A percentile compares a stretch with the other conserved stretches of the same genome.
phyloP scores from a whole-genome alignment of 1,140 invertebrate species.

The Saccostrea glomerata region DNA sequence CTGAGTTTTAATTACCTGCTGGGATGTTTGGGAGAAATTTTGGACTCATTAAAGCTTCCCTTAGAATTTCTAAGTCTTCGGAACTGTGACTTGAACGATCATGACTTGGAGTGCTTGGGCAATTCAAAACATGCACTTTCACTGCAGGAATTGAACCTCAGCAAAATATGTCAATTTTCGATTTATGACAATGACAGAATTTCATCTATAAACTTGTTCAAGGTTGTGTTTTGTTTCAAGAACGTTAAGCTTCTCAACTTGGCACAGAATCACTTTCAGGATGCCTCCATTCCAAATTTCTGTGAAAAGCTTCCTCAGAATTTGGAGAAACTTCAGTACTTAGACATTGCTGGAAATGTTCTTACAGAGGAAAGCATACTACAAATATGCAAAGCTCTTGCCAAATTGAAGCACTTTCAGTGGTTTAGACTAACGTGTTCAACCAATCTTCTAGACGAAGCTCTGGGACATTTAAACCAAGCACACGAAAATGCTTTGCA shows the following conservation, averaged over 20 bases:
- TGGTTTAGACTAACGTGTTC: constrained; percentile 62
- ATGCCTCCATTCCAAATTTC: constrained; percentile 60
- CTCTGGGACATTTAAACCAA: constrained; percentile 41
- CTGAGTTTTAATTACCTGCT: constrained; percentile 68
- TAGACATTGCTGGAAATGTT: constrained; percentile 67
- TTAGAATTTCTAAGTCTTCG: constrained; percentile 66
- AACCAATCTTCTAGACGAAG: constrained; percentile 59
- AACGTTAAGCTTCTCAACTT: constrained; percentile 63
- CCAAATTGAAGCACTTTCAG: constrained; percentile 63
- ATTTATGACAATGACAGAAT: constrained; percentile 64
- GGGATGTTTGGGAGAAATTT: constrained; percentile 68
- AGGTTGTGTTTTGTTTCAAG: constrained; percentile 63
- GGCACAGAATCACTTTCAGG: constrained; percentile 65
- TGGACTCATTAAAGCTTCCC: constrained; percentile 59
- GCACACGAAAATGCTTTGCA: constrained; percentile 45
- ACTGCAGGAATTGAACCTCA: constrained; percentile 67
- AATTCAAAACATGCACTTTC: constrained; percentile 63
- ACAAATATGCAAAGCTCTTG: constrained; percentile 60
- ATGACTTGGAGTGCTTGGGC: constrained; percentile 61
- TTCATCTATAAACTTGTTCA: constrained; percentile 61
- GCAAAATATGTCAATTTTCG: constrained; percentile 67
- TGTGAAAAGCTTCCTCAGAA: constrained; percentile 52
- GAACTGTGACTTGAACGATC: constrained; percentile 68
- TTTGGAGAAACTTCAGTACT: constrained; percentile 58
- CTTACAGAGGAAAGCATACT: constrained; percentile 61